Evolutionary conservation across 2,888 invertebrate genomes (phyloP).

Genomic region (Onchidella celtica): DNA sequence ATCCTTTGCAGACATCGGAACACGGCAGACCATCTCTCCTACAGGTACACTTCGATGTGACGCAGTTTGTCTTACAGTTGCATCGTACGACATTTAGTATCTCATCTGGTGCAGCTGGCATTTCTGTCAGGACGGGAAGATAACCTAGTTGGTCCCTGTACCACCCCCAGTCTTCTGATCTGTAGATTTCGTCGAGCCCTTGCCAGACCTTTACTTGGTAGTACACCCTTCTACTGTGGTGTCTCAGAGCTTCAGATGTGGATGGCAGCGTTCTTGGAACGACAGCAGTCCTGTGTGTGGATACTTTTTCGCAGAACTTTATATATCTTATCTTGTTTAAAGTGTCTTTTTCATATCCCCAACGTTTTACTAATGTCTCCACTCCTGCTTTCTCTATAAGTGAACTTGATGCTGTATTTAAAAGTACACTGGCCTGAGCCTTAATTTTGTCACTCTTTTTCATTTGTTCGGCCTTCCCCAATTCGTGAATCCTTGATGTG

Average conservation of each 20-base stretch:
- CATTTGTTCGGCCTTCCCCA: not conserved
- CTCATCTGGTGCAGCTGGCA: not conserved
- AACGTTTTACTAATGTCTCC: not conserved
- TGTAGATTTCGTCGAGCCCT: not conserved
- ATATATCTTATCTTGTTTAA: not conserved
- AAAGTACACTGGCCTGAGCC: not conserved
- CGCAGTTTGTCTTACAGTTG: not conserved
- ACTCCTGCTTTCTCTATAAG: not conserved
- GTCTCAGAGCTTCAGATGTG: not conserved
- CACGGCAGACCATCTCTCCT: not conserved
- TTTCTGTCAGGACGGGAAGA: not conserved
- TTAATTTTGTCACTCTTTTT: not conserved
- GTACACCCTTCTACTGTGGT: not conserved
- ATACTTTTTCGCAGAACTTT: not conserved
- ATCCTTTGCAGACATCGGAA: not conserved
- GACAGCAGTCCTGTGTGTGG: not conserved
- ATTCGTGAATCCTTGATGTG: not conserved
- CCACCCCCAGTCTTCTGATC: not conserved
- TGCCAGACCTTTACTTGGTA: not conserved
- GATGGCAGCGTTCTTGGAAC: not conserved
- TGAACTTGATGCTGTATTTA: not conserved
- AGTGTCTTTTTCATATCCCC: not conserved
- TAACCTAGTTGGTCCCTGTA: not conserved
- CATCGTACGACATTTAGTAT: not conserved
- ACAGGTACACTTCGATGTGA: not conserved